Evolutionary conservation across 1,140 invertebrate species (phyloP).

Genomic region (Drosophila pseudoananassae): DNA sequence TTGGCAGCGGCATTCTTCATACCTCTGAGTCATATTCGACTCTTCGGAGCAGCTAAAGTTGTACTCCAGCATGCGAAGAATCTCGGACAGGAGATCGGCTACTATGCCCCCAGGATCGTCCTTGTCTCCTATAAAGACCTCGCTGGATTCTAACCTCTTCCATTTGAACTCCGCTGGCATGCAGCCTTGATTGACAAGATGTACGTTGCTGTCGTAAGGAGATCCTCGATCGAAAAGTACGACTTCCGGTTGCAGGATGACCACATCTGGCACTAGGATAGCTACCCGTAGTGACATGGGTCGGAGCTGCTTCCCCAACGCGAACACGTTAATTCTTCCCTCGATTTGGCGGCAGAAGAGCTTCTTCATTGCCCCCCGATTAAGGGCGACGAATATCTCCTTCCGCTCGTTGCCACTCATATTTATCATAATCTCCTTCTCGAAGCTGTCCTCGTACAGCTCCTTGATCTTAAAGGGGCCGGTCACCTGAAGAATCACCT

Average conservation of each 20-base stretch:
- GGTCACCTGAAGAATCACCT: constrained; percentile 36
- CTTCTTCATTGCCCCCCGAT: constrained; percentile 38
- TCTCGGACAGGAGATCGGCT: constrained; percentile 60
- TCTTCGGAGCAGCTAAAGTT: constrained; percentile 51
- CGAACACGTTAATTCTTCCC: constrained; percentile 51
- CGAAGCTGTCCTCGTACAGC: constrained; percentile 55
- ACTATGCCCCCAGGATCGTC: constrained; percentile 53
- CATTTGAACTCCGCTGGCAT: constrained; percentile 61
- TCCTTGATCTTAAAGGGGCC: constrained; percentile 73
- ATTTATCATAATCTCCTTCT: constrained; percentile 33
- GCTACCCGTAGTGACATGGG: constrained; percentile 22
- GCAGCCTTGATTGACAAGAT: constrained; percentile 56
- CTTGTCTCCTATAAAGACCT: constrained; percentile 40
- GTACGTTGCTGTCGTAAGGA: constrained; percentile 30
- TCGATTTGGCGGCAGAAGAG: constrained; percentile 48
- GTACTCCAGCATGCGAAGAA: constrained; percentile 66
- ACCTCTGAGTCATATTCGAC: constrained; percentile 63
- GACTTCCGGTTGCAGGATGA: constrained; percentile 55
- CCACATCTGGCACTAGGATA: constrained; percentile 52
- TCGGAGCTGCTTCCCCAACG: constrained; percentile 31
- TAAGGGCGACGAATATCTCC: constrained; percentile 60
- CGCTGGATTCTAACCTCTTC: constrained; percentile 52
- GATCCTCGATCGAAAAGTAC: constrained; percentile 56
- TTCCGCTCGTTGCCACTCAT: constrained; percentile 41
- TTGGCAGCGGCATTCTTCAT: constrained; percentile 66